Conservation (phyloP, 2,797 vertebrate species). For the Schizopygopsis malacanthus region DNA sequence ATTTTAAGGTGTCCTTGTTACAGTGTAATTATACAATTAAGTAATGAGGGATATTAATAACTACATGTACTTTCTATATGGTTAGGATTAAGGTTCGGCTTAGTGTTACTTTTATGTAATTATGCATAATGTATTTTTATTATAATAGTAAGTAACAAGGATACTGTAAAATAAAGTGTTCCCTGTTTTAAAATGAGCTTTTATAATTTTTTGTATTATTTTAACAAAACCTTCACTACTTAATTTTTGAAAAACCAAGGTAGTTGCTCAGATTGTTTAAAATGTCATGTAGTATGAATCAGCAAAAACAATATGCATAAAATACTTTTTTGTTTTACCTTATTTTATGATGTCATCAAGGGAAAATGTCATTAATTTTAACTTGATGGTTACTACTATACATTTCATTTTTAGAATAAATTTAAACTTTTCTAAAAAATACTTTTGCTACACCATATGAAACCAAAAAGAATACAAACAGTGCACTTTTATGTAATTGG, state of each 20-base stretch:
- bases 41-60: neutral
- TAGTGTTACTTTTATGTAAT: neutral
- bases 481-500: neutral
- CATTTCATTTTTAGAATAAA: neutral
- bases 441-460: neutral
- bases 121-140: too few relatives aligned
- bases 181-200: neutral
- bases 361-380: neutral
- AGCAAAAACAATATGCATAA: neutral
- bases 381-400: neutral
- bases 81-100: neutral
- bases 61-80: neutral
- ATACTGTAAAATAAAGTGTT: too few relatives aligned
- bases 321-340: neutral
- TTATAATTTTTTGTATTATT: neutral
- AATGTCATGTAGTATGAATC: neutral
- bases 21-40: neutral
- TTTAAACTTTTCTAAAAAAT: neutral
- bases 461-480: neutral
- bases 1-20: neutral
- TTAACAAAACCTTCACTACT: neutral
- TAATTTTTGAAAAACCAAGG: neutral
- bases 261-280: neutral
- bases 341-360: neutral
- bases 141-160: too few relatives aligned